Conservation (phyloP, 2,888 invertebrate genomes). For the Lutraria lutraria region DNA sequence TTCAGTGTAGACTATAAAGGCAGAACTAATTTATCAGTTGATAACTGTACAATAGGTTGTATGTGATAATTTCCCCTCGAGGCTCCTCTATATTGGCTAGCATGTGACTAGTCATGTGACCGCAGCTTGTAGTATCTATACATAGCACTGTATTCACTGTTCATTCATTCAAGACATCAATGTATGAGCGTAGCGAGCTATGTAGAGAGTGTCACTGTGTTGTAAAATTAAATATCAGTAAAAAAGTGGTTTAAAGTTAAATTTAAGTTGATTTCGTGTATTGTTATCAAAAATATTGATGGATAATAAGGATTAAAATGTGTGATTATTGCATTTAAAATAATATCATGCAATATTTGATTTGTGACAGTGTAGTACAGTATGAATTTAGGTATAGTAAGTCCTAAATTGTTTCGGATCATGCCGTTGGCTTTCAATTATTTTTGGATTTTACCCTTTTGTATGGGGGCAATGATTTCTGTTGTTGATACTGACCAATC, state of each 20-base stretch:
- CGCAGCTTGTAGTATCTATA: constrained; percentile 44
- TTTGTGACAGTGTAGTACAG: constrained; percentile 29
- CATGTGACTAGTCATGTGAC: constrained; percentile 45
- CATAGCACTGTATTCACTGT: constrained; percentile 34
- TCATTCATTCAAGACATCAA: constrained; percentile 56
- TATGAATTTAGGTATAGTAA: constrained; percentile 49
- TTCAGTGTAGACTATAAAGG: constrained; percentile 23
- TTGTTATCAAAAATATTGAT: neutral
- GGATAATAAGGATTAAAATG: neutral
- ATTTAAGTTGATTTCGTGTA: neutral
- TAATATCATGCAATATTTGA: constrained; percentile 26
- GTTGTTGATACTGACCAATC: constrained; percentile 58
- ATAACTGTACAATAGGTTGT: constrained; percentile 46
- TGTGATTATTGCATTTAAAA: constrained; percentile 21
- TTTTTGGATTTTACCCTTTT: constrained; percentile 65
- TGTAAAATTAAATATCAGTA: neutral
- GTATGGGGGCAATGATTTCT: constrained; percentile 63
- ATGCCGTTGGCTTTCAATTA: constrained; percentile 56
- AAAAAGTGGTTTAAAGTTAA: constrained; percentile 14
- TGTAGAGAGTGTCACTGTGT: constrained; percentile 7
- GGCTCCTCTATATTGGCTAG: constrained; percentile 49
- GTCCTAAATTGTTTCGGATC: constrained; percentile 58
- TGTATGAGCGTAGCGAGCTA: constrained; percentile 30
- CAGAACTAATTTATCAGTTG: constrained; percentile 58
- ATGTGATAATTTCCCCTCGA: constrained; percentile 64